Evolutionary conservation across 2,113 vertebrate species (phyloP), one percentile per base, ranked within the genome.

Genomic region (Urocitellus parryii): DNA sequence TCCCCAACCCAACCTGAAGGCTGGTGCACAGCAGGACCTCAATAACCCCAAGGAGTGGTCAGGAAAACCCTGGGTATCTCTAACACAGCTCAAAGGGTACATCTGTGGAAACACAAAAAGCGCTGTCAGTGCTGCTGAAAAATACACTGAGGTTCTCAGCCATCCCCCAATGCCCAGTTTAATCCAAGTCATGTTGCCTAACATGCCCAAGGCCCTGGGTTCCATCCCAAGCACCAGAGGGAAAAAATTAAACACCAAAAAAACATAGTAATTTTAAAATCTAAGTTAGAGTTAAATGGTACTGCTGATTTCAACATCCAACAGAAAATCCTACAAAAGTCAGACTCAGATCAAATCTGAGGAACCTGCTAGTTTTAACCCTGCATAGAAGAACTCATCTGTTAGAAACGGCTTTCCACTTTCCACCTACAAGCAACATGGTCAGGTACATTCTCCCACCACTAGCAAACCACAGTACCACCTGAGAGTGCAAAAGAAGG

Each of bases 391-490:
- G 17, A 63, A 37, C 63, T n/a, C 84, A 34, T 0, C 0, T 0
- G 11, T 53, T 2, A 1, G 63, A 96, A 92, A 76, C 34, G 45
- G 1, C 18, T 4, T 58, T 42, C 92, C 92, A 25, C 93, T 94
- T 96, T 76, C 85, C 63, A 61, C 6, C 94, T 25, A 5, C 14
- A 58, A 77, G 10, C 80, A 92, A 11, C 24, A 86, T 78, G 32
- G 2, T 5, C 0, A 77, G 80, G 3, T 0, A 1, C 73, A 10
- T 2, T 0, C 58, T 88, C 68, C 39, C 78, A 39, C 80, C 29
- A 9, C 0, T 2, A 58, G 67, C 65, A 48, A 88, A 10, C 7
- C 42, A 1, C 0, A 24, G 58, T 77, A 10, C 13, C 20, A 48
- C 20, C 37, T 39, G 6, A 27, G 45, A 1, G 7, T 32, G 10